These are phyloP conservation scores for Ophiothrix spiculata DNA, from an alignment of 35 echinoderm and acorn worm genomes.

Conservation along the genomic window DNA sequence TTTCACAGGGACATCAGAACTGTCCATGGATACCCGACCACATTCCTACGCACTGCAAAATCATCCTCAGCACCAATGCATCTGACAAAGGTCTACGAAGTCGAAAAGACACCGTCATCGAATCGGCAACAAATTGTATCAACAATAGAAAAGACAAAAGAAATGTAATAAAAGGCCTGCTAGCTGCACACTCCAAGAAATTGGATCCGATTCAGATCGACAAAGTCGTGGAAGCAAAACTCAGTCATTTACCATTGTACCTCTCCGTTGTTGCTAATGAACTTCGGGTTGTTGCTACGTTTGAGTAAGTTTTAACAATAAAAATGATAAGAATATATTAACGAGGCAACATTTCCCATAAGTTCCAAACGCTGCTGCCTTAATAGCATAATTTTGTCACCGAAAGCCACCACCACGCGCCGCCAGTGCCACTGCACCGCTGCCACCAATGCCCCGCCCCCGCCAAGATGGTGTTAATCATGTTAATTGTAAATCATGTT, in stretches of 20 bases:
- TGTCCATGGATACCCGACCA: constrained; percentile 67
- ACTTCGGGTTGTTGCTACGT: constrained; percentile 66
- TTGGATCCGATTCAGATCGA: constrained; percentile 59
- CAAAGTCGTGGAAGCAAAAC: constrained; percentile 60
- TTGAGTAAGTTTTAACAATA: constrained; percentile 49
- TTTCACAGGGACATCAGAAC: constrained; percentile 76
- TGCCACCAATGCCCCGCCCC: no score
- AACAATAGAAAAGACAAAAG: constrained; percentile 41
- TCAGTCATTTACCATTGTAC: constrained; percentile 80
- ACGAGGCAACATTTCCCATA: no score
- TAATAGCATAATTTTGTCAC: no score
- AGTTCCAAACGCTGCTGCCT: no score
- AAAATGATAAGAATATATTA: no score
- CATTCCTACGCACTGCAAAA: constrained; percentile 79
- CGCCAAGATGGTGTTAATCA: no score
- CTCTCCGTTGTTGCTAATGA: constrained; percentile 88
- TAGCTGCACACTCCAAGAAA: constrained; percentile 76
- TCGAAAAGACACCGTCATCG: constrained; percentile 43
- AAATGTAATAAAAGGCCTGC: constrained; percentile 50
- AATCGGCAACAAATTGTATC: constrained; percentile 51
- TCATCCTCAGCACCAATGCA: constrained; percentile 63
- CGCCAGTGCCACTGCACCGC: no score
- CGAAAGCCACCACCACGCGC: no score
- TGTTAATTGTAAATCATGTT: no score
- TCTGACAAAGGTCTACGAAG: constrained; percentile 74